Evolutionary conservation across 1,140 invertebrate species (phyloP), one percentile per base, ranked within the genome.

Genomic region (Lucilia cuprina): DNA sequence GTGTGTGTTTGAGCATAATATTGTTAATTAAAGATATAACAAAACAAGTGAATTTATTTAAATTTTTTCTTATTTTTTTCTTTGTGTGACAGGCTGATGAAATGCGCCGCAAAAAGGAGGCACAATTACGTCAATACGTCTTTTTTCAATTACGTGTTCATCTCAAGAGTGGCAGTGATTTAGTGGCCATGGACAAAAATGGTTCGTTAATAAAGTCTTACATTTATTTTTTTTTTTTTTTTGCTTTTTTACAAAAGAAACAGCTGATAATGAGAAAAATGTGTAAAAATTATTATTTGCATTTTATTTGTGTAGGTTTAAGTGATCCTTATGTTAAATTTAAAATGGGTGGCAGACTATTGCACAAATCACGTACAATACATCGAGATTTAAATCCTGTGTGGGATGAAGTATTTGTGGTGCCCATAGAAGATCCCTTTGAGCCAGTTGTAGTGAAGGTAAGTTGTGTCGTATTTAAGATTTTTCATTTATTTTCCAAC

Each of bases 301-400:
- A 30, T 74, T 34, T 74, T 8, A 0, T 30, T 80, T 78, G 21
- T 55, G 74, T 93, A 98, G 98, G 98, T 85, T 96, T 97, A 50
- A 99, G 98, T 91, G 98, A 99, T 93, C 98, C 98, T 13, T 99
- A 99, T 91, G 98, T 99, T 78, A 99, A 99, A 93, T 99, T 99
- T 92, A 98, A 98, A 92, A 93, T 96, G 75, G 95, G 95, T 25
- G 96, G 97, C 60, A 93, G 96, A 65, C 93, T 99, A 86, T 94
- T 99, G 84, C 97, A 99, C 92, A 99, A 99, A 92, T 98, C 97
- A 85, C 95, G 97, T 91, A 98, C 96, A 83, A 96, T 99, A 86
- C 95, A 96, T 90, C 93, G 97, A 86, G 96, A 97, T 88, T 92
- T 98, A 82, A 98, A 98, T 93, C 98, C 99, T 47, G 92, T 95